Conservation (phyloP, 2,888 invertebrate genomes). For the Strigamia transsilvanica region DNA sequence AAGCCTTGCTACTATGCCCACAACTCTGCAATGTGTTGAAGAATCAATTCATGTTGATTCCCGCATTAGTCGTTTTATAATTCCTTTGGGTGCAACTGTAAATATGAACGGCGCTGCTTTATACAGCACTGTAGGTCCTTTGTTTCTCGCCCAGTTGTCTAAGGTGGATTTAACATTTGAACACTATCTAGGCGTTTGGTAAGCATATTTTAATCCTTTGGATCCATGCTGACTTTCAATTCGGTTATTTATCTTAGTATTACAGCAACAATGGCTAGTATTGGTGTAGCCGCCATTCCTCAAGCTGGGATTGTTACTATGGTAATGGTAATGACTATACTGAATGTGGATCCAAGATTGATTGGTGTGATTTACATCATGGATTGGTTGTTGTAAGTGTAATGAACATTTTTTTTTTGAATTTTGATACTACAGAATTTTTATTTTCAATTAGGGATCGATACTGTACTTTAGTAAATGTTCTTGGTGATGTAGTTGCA, state of each 20-base stretch:
- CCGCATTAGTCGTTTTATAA: background rate
- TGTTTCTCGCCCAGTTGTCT: background rate
- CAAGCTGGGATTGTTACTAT: constrained; percentile 95
- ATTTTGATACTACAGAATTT: too few relatives aligned
- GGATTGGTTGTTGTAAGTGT: constrained; percentile 88
- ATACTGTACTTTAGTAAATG: background rate
- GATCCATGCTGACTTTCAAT: background rate
- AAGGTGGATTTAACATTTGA: background rate
- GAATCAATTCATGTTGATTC: background rate
- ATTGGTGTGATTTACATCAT: constrained; percentile 90
- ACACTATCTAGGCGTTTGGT: background rate
- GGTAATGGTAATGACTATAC: constrained; percentile 93
- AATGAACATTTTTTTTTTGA: background rate
- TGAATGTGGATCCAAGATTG: constrained; percentile 88
- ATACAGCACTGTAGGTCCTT: background rate
- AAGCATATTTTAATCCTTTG: background rate
- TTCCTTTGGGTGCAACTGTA: constrained; percentile 31
- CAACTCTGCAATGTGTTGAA: background rate
- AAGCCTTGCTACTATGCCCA: constrained; percentile 7
- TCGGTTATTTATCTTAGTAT: constrained; percentile 76
- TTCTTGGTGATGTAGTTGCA: background rate
- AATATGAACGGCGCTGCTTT: constrained; percentile 30
- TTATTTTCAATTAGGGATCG: background rate
- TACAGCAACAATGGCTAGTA: constrained; percentile 95
- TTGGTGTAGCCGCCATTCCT: constrained; percentile 96